Evolutionary conservation across 1,140 invertebrate genomes (phyloP), one percentile per base, ranked within the genome.

Genomic region (Aphis gossypii): DNA sequence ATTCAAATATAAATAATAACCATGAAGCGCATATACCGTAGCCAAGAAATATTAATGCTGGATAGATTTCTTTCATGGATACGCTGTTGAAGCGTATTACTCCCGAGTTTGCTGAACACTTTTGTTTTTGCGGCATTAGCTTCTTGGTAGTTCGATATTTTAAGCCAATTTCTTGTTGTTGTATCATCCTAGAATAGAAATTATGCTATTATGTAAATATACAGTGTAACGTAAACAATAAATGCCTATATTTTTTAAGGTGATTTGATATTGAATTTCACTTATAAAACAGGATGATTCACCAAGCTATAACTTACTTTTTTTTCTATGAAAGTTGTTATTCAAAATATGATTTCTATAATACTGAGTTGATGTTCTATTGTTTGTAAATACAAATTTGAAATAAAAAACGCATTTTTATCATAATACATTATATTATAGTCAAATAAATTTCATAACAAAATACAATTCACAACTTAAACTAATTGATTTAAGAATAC

Each of bases 131-230:
- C 44, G 91, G 91, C 48, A 92, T 54, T 20, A 51, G 38, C 0
- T 56, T 35, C 11, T 54, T 84, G 35, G 6, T 11, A 21, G n/a
- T 92, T 54, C 91, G 68, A 41, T 84, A 14, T 84, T 41, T 92
- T 41, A 92, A 35, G n/a, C 91, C 91, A 1, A 84, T 30, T 84
- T 92, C 91, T 30, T 84, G 9, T 84, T 92, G 91, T n/a, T 54
- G 46, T 38, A 92, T 92, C 9, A 92, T 51, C 9, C 91, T 92
- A 30, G 0, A 92, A 84, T 5, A 5, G 1, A 44, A 90, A 56
- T 4, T 68, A 68, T 68, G 30, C 30, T n/a, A 68, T 30, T n/a
- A 41, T 41, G 60, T 68, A n/a, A 68, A 76, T 76, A 18, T n/a
- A n/a, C 18, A 76, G 60, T 18, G 5, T 18, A 68, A 38, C 20